These are phyloP conservation scores for Platycercus adscitus DNA, from an alignment of 2,113 vertebrate species.

Conservation along the genomic window DNA sequence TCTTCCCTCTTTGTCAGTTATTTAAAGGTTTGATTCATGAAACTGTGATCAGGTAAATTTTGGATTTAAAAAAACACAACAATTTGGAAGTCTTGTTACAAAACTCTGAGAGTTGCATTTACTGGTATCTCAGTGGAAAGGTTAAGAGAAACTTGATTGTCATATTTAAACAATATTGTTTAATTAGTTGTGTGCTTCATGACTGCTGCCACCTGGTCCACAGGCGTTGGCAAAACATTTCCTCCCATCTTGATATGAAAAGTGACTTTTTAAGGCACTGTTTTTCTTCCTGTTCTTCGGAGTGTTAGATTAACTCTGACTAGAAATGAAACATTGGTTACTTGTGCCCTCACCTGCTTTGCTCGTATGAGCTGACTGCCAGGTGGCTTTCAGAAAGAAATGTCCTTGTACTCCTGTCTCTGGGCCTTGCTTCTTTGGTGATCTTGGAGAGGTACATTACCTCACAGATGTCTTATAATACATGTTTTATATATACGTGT, in stretches of 20 bases:
- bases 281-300: not conserved
- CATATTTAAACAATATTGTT: not conserved
- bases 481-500: accelerated
- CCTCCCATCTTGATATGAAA: not conserved
- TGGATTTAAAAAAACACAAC: not conserved
- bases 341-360: not conserved
- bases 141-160: not conserved
- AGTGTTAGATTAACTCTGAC: not conserved
- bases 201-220: not conserved
- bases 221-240: not conserved
- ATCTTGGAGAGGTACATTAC: not conserved
- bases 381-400: not conserved
- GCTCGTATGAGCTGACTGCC: not conserved
- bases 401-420: not conserved
- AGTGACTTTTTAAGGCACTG: not conserved
- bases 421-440: not conserved
- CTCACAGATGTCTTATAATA: not conserved
- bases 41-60: not conserved
- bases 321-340: not conserved
- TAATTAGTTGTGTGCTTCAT: not conserved
- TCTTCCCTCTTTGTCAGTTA: not conserved
- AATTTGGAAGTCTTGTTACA: not conserved
- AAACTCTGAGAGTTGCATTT: not conserved
- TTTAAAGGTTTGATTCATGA: not conserved
- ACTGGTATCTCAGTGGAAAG: not conserved